Evolutionary conservation across 2,113 vertebrate species (phyloP).

Genomic region (Steatornis caripensis): DNA sequence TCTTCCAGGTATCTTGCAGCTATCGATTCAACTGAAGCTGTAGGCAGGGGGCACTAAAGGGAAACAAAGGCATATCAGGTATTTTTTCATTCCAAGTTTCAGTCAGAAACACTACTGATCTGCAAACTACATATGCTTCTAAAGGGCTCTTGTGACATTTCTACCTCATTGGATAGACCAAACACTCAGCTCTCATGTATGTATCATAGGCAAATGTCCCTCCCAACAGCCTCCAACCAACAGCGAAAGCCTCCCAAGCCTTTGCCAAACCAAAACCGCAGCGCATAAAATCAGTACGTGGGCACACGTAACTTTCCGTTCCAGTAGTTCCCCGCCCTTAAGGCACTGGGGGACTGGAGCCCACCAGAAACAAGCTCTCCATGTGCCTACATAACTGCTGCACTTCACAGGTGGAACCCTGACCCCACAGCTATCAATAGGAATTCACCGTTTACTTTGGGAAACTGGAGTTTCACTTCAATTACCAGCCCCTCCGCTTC

Average conservation of each 20-base stretch:
- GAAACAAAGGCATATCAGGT: not conserved
- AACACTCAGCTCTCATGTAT: not conserved
- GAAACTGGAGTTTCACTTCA: not conserved
- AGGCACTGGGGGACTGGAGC: not conserved
- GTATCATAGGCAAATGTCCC: not conserved
- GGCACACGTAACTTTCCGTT: not conserved
- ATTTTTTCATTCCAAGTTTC: not conserved
- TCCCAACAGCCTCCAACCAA: not conserved
- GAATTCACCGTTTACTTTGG: not conserved
- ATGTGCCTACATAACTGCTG: no score
- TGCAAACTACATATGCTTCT: not conserved
- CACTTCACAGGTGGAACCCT: not conserved
- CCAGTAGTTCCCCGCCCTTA: not conserved
- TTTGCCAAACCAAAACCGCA: not conserved
- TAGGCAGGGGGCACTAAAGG: slow-evolving; percentile 44
- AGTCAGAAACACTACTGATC: not conserved
- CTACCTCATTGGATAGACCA: not conserved
- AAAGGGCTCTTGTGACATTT: not conserved
- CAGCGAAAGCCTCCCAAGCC: not conserved
- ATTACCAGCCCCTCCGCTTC: not conserved
- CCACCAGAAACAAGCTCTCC: not conserved
- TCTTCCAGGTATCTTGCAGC: slow-evolving; percentile 84
- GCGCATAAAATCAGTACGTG: not conserved
- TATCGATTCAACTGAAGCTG: slow-evolving; percentile 70
- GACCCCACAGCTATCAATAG: not conserved